These are phyloP conservation scores for Sacculina carcini DNA, from an alignment of 2,888 invertebrate species.

Conservation along the genomic window DNA sequence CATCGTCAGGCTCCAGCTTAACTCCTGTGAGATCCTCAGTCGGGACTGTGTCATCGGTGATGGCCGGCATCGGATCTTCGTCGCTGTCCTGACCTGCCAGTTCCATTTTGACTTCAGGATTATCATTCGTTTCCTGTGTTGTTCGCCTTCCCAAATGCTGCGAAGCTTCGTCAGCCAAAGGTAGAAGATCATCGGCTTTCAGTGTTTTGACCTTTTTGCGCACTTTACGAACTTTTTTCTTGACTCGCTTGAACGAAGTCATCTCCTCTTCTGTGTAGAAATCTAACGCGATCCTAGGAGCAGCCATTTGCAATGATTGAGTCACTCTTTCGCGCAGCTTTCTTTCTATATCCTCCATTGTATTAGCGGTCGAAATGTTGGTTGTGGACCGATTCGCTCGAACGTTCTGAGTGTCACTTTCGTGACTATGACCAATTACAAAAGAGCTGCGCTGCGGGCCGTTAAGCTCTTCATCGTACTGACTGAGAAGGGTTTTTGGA, in stretches of 20 bases:
- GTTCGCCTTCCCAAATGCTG: conserved; percentile 15
- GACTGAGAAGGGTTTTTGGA: conserved; percentile 43
- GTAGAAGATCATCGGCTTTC: conserved; percentile 42
- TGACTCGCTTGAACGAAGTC: conserved; percentile 65
- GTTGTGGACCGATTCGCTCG: no score
- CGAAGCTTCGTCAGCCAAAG: conserved; percentile 17
- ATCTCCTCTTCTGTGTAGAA: conserved; percentile 61
- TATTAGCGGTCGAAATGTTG: conserved; percentile 13
- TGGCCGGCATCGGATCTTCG: background rate
- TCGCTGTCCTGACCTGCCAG: conserved; percentile 6
- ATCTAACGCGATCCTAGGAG: conserved; percentile 39
- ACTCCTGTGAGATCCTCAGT: background rate
- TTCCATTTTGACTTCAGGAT: conserved; percentile 4
- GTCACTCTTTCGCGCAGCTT: conserved; percentile 6
- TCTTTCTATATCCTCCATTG: conserved; percentile 14
- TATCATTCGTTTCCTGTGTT: no score
- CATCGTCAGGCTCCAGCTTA: conserved; percentile 11
- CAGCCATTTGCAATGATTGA: conserved; percentile 38
- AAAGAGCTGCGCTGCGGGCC: conserved; percentile 40
- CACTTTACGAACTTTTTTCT: conserved; percentile 41
- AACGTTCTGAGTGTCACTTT: conserved; percentile 11
- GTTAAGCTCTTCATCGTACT: conserved; percentile 84
- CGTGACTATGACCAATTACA: conserved; percentile 46
- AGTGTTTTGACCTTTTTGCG: conserved; percentile 29
- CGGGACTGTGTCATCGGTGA: background rate